Evolutionary conservation across 2,797 vertebrate species (phyloP), one percentile per base, ranked within the genome.

Genomic region (Gobionotothen gibberifrons): DNA sequence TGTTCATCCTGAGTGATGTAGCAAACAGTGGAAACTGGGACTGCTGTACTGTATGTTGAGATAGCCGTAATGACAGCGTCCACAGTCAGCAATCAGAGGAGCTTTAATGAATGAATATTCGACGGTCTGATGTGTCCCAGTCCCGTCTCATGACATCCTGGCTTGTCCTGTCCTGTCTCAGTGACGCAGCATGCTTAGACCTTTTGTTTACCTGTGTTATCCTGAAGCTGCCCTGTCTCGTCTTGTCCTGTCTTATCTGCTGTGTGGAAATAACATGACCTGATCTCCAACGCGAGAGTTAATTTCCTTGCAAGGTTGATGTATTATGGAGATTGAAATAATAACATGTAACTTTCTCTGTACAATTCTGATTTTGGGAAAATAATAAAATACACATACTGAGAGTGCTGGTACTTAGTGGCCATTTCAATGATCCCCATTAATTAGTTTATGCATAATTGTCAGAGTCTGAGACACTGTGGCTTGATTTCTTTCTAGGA

Each of bases 181-280:
- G 48, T 48, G 47, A 55, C 47, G 74, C 52, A 0, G 13, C 14
- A 14, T 51, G 69, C 73, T 64, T 46, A 61, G 60, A 66, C 72
- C 80, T 62, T 67, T 36, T 67, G 42, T 82, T 57, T 72, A 64
- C 59, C 44, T 39, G 65, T 63, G 69, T 72, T 62, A 61, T 75
- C 11, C 5, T 59, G 36, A 55, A 55, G 26, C 36, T 42, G 48
- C 12, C 44, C 36, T 19, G n/a, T 64, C 62, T 66, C 16, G 49
- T 64, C 21, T n/a, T 19, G 55, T 73, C 47, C 16, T 32, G 55
- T 64, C 32, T 8, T 64, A n/a, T 59, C 36, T 36, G 40, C 26
- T 55, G 40, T 52, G 46, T 39, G 55, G 29, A 44, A 42, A 46
- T 32, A 60, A 78, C 51, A 49, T 17, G 29, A 9, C 52, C 26